Base-by-base conservation (phyloP, 2,113 vertebrate genomes). In the Triplophysa tibetana region DNA sequence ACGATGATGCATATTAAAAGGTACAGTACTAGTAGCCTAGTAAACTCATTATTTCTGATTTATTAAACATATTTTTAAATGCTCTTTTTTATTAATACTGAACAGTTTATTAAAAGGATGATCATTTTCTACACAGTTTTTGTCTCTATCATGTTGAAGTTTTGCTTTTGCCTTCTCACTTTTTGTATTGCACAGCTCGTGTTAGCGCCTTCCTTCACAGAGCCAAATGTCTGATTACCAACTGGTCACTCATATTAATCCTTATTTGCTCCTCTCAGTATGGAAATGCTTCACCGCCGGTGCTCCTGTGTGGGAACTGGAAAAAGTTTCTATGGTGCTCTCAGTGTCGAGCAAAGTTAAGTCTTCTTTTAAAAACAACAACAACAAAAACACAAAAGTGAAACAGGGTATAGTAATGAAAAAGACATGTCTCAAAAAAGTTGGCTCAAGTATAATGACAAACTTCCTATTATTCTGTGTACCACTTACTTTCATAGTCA, bases 161-260 rank as follows among this genome's bases (percentile, higher is more conserved):
- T 56, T 56, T 38, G 19, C 4, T 7, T 41, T 73, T 61, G 16
- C 56, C 70, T 74, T 61, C 7, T 11, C 43, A 17, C 29, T 41
- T 13, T 5, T 41, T 21, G 43, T 61, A 8, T 54, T 24, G 33
- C n/a, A 74, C n/a, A 29, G 17, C 41, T 29, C 45, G 64, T 64
- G 43, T 8, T 21, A 63, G 48, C 26, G 13, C 50, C 16, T 8
- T 41, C 52, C 56, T 41, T 60, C 11, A 2, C 4, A 3, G 60
- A 64, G 60, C 73, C 60, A 75, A 75, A 75, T 50, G 73, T 64
- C 48, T 75, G 43, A 64, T 75, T 64, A 72, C 43, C 50, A 70
- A 33, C 17, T 50, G 33, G 58, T 77, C 78, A 29, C 65, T 80
- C 66, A 75, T 60, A 64, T 75, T 75, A 80, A 77, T 69, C 52